Evolutionary conservation across 2,888 invertebrate genomes (phyloP), one percentile per base, ranked within the genome.

Genomic region (Alsophila aescularia): DNA sequence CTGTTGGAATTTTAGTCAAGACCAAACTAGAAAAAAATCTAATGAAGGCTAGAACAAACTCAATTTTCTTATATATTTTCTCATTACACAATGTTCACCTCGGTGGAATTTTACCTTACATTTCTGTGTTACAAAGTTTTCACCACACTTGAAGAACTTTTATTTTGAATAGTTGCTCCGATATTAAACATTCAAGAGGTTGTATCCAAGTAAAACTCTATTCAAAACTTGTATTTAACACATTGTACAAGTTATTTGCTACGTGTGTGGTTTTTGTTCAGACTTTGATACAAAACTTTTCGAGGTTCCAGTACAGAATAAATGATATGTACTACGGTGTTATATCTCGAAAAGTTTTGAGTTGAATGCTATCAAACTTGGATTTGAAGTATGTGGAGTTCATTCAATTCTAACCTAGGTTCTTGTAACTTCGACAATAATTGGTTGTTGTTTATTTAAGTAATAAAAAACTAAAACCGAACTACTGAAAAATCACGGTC

Each of bases 121-220:
- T 35, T 35, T 34, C 18, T 49, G 37, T 35, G 37, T 44, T 29
- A 45, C 29, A 31, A 47, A 51, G 32, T 50, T 45, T 32, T 12
- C 31, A 29, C 31, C 39, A 48, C 43, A 36, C 37, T 48, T 16
- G 10, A n/a, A 29, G 8, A 29, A n/a, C 10, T 29, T 43, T 18
- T 40, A 24, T 24, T 24, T 24, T 24, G 24, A 24, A 24, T 24
- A 24, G 24, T 24, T 24, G 24, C 24, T 53, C 18, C 14, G 24
- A 40, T 55, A 45, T 52, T 49, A 54, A 48, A 54, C 41, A 59
- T 55, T 52, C 36, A 40, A 48, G 35, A 16, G 29, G 24, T 40
- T 12, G 43, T 43, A 14, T 24, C 10, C 10, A 14, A 7, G 15
- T 9, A 14, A 39, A 39, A 50, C 32, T 52, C 50, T 50, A 50